phyloP scores from a whole-genome alignment of 2,797 vertebrate genomes.

The Chelon labrosus region DNA sequence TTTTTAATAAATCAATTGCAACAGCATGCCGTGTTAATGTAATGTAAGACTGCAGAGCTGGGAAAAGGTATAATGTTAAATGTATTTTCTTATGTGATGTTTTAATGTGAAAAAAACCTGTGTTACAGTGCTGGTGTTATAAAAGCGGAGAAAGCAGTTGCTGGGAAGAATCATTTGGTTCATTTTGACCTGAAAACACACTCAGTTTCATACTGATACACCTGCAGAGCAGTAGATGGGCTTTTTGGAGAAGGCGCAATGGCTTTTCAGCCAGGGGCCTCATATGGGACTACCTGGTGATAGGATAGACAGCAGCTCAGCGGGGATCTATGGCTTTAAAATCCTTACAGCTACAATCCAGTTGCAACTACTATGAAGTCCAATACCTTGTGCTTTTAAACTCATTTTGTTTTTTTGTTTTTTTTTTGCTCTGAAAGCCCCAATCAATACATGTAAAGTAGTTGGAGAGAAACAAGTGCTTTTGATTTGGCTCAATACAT shows the following conservation, averaged over 20 bases:
- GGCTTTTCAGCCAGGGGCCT: conserved; percentile 64
- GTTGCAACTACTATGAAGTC: conserved; percentile 48
- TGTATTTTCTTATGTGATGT: conserved; percentile 5
- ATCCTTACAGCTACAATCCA: conserved; percentile 64
- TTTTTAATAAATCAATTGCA: conserved; percentile 17
- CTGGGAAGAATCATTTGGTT: conserved; percentile 50
- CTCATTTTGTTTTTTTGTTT: conserved; percentile 4
- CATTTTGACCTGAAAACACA: conserved; percentile 64
- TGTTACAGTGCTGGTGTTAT: neutral
- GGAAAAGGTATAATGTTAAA: conserved; percentile 9
- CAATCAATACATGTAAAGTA: conserved; percentile 51
- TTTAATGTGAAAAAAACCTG: conserved; percentile 7
- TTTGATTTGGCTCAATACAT: neutral
- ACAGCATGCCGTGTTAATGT: conserved; percentile 26
- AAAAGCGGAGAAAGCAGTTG: conserved; percentile 6
- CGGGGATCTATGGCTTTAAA: conserved; percentile 68
- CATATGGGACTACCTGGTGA: conserved; percentile 63
- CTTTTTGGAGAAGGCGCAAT: conserved; percentile 62
- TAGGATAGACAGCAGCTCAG: conserved; percentile 66
- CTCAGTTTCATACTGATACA: conserved; percentile 53
- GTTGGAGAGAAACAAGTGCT: conserved; percentile 7
- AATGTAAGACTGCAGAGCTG: conserved; percentile 2
- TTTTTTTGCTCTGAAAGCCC: conserved; percentile 19
- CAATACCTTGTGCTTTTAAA: conserved; percentile 24
- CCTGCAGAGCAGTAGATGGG: conserved; percentile 74